phyloP scores from a whole-genome alignment of 2,888 invertebrate genomes.

The Rotaria socialis region DNA sequence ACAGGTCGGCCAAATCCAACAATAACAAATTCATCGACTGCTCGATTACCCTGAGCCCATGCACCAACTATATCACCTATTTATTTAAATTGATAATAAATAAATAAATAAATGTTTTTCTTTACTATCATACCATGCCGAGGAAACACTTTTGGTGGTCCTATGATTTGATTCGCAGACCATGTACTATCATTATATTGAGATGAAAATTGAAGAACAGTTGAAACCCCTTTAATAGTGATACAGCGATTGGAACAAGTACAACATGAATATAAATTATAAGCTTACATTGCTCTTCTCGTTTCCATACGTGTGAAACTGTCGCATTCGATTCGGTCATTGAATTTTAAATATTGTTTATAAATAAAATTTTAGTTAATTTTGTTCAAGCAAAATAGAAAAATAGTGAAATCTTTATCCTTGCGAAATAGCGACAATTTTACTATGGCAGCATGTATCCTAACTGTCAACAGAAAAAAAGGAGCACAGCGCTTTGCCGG shows the following conservation, averaged over 20 bases:
- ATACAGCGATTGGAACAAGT: neutral
- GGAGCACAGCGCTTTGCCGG: neutral
- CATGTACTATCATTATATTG: conserved; percentile 49
- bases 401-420: no score
- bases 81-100: neutral
- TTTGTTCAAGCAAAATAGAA: no score
- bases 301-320: neutral
- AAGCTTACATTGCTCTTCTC: neutral
- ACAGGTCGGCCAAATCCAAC: conserved; percentile 48
- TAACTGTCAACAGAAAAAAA: neutral
- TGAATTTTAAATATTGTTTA: neutral
- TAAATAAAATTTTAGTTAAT: neutral
- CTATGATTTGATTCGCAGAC: conserved; percentile 50
- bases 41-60: conserved; percentile 50
- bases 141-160: conserved; percentile 52
- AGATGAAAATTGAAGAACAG: conserved; percentile 36
- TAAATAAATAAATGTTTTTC: neutral
- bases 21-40: conserved; percentile 51
- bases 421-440: neutral
- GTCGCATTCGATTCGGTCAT: neutral
- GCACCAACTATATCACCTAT: conserved; percentile 50
- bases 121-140: conserved; percentile 49
- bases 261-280: no score
- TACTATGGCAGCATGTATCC: neutral
- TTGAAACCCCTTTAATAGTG: conserved; percentile 33